phyloP scores from a whole-genome alignment of 2,888 invertebrate species.

The Pyrochroa serraticornis region DNA sequence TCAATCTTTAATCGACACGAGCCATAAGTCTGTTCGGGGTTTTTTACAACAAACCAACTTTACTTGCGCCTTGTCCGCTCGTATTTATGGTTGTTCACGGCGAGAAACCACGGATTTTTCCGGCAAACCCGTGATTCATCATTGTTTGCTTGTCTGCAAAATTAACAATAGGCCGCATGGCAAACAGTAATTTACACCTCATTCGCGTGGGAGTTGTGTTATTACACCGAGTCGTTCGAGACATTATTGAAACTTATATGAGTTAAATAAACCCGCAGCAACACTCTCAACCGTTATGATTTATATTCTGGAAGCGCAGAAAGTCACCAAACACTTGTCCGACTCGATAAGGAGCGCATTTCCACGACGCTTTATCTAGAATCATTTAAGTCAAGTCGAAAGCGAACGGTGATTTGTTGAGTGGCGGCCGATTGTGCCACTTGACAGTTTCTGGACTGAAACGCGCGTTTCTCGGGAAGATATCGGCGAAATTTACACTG shows the following conservation, averaged over 20 bases:
- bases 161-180: conserved; percentile 32
- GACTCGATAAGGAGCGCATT: not conserved
- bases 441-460: conserved; percentile 10
- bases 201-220: conserved; percentile 37
- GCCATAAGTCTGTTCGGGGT: conserved; percentile 31
- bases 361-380: conserved; percentile 20
- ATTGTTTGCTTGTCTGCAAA: conserved; percentile 28
- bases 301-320: not conserved
- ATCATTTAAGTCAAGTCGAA: conserved; percentile 25
- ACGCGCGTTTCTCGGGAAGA: conserved; percentile 3
- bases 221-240: conserved; percentile 24
- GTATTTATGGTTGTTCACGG: conserved; percentile 13
- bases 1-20: conserved; percentile 39
- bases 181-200: conserved; percentile 43
- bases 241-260: conserved; percentile 26
- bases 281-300: conserved; percentile 6
- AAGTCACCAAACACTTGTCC: too few relatives aligned
- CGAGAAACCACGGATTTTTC: conserved; percentile 16
- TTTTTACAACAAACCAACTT: conserved; percentile 20
- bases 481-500: too few relatives aligned
- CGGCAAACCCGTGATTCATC: conserved; percentile 26
- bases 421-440: conserved; percentile 21
- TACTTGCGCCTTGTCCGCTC: conserved; percentile 16
- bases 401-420: conserved; percentile 27
- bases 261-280: conserved; percentile 22